These are phyloP conservation scores for Brachycybe producta DNA, from an alignment of 2,888 invertebrate species.

Conservation along the genomic window DNA sequence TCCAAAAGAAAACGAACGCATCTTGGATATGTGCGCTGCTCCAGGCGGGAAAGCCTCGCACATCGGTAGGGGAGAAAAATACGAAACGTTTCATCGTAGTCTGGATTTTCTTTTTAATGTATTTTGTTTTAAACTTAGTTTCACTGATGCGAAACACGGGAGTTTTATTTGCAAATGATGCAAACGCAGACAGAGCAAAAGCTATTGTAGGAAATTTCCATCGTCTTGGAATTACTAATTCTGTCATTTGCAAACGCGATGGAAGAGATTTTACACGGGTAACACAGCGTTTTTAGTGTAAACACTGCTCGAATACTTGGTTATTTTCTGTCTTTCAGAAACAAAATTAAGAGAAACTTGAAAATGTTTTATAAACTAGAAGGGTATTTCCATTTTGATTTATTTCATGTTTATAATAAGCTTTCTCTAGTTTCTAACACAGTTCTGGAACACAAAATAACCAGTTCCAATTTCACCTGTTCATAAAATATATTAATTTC, in stretches of 20 bases:
- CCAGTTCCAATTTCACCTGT: no score
- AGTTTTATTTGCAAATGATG: conserved; percentile 88
- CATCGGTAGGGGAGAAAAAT: conserved; percentile 51
- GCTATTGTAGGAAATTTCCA: conserved; percentile 95
- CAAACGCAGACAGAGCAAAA: conserved; percentile 73
- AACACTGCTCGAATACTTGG: no score
- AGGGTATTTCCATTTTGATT: background rate
- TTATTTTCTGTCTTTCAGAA: no score
- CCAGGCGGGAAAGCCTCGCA: conserved; percentile 98
- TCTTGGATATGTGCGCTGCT: conserved; percentile 94
- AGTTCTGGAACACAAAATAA: no score
- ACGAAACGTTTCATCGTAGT: no score
- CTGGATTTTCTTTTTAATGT: background rate
- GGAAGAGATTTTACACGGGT: conserved; percentile 66
- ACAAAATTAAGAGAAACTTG: no score
- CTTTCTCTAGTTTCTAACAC: no score
- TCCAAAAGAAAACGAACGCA: conserved; percentile 85
- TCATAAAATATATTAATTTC: conserved; percentile 2
- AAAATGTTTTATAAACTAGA: no score
- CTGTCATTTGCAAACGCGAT: conserved; percentile 77
- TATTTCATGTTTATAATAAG: background rate
- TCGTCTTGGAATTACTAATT: conserved; percentile 86
- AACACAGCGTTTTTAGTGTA: no score
- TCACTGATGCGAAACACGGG: conserved; percentile 98
- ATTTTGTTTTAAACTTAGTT: conserved; percentile 39